A percentile compares a stretch with the other conserved stretches of the same genome.
phyloP scores from a whole-genome alignment of 2,113 vertebrate genomes.

The Pycnonotus jocosus region DNA sequence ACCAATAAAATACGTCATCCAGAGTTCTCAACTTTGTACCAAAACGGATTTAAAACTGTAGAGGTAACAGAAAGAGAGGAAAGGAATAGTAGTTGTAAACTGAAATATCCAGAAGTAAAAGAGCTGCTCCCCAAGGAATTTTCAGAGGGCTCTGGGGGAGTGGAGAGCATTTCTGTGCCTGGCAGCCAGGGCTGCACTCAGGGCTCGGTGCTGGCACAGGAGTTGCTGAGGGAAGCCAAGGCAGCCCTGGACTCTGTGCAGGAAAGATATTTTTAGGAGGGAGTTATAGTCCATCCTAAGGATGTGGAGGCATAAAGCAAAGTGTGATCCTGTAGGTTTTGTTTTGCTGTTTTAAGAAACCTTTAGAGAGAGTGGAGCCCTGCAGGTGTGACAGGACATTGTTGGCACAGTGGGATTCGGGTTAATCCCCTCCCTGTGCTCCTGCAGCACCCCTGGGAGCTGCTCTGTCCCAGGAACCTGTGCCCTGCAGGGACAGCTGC shows the following conservation, averaged over 20 bases:
- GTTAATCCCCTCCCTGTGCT: neutral
- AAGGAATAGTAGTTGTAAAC: neutral
- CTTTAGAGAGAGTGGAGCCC: neutral
- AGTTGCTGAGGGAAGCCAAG: rapidly evolving
- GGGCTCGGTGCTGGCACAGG: rapidly evolving
- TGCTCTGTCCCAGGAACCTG: neutral
- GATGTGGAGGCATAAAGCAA: neutral
- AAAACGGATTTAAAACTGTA: neutral
- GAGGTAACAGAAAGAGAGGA: neutral
- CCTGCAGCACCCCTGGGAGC: neutral
- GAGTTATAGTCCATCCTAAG: neutral
- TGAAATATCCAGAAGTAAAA: neutral
- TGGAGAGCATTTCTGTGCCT: neutral
- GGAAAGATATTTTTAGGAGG: neutral
- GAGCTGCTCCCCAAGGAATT: neutral
- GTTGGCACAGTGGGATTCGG: rapidly evolving
- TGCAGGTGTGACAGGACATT: neutral
- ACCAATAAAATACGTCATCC: neutral
- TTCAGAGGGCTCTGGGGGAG: neutral
- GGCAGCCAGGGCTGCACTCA: neutral
- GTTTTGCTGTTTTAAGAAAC: neutral
- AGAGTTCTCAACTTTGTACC: neutral
- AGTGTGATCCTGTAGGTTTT: neutral
- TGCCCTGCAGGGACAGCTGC: neutral
- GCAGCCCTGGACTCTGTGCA: neutral